Evolutionary conservation across 2,113 vertebrate genomes (phyloP).

Genomic region (Axis porcinus): DNA sequence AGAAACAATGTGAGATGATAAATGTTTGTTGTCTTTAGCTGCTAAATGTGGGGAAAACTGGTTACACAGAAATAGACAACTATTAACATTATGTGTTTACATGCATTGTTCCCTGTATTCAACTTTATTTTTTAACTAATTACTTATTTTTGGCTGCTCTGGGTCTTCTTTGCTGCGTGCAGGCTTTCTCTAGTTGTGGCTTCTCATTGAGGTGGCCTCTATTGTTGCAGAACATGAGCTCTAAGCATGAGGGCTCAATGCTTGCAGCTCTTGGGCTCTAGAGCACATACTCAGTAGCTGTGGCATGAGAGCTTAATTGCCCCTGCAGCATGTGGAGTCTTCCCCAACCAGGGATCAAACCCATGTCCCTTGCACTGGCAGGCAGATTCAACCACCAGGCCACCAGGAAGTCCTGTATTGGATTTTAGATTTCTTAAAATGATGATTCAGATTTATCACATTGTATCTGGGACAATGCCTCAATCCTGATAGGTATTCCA

Average conservation of each 20-base stretch:
- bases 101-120: background rate
- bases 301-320: background rate
- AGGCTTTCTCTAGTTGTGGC: background rate
- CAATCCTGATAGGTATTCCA: background rate
- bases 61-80: background rate
- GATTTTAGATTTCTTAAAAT: background rate
- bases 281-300: background rate
- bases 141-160: background rate
- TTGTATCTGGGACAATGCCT: background rate
- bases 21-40: background rate
- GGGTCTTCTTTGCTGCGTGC: background rate
- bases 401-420: background rate
- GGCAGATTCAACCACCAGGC: background rate
- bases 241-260: background rate
- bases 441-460: background rate
- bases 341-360: background rate
- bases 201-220: background rate
- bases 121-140: background rate
- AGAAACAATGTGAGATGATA: background rate
- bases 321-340: background rate
- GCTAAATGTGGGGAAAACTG: background rate
- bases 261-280: background rate
- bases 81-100: background rate
- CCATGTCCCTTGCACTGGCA: background rate
- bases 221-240: background rate